A percentile compares a stretch with the other conserved stretches of the same genome.
phyloP scores from a whole-genome alignment of 2,888 invertebrate genomes.

The Oscheius myriophilus region DNA sequence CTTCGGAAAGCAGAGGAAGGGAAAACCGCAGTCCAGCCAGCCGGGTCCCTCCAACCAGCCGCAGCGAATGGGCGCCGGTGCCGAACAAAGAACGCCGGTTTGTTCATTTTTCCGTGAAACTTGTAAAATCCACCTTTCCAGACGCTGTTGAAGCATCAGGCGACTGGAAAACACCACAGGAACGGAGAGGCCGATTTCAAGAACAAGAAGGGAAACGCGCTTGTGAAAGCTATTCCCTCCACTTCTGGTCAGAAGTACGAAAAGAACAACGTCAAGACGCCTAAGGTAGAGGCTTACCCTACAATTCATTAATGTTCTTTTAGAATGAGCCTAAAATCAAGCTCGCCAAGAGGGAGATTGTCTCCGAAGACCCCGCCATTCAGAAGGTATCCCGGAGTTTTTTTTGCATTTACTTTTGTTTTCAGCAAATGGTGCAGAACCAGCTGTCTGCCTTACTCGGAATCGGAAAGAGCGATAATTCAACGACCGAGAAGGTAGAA shows the following conservation, averaged over 20 bases:
- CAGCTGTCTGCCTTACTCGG: too few species aligned
- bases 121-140: not conserved
- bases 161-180: conserved; percentile 2
- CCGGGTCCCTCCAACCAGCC: conserved; percentile 15
- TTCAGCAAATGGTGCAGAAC: too few species aligned
- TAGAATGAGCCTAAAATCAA: too few species aligned
- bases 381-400: too few species aligned
- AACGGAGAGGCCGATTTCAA: conserved; percentile 6
- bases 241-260: not conserved
- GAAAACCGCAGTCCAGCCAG: not conserved
- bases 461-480: too few species aligned
- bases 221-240: conserved; percentile 11
- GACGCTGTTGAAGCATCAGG: conserved; percentile 12
- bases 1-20: conserved; percentile 40
- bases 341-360: too few species aligned
- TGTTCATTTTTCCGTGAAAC: not conserved
- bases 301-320: too few species aligned
- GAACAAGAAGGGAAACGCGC: conserved; percentile 5
- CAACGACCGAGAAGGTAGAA: too few species aligned
- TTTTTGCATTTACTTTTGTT: too few species aligned
- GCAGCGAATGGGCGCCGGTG: not conserved
- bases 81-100: not conserved
- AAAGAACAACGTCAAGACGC: too few species aligned
- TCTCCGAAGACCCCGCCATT: too few species aligned
- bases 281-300: too few species aligned